Base-by-base conservation (phyloP, 2,113 vertebrate species). In the Eleginops maclovinus region DNA sequence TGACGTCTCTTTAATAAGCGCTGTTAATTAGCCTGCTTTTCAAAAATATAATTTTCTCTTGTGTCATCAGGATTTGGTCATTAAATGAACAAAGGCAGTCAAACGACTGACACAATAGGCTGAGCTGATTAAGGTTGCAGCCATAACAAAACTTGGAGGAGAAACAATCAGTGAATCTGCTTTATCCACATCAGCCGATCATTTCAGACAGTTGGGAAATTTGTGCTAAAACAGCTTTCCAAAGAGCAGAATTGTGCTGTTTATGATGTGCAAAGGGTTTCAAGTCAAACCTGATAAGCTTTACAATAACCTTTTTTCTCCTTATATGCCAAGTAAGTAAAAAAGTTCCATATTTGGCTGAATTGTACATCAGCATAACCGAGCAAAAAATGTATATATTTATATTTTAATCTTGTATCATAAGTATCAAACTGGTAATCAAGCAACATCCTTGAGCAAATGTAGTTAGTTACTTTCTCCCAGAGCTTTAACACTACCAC, bases 21-120 rank as follows among this genome's bases (percentile, higher is more conserved):
- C 53, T 55, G 5, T 81, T 91, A 91, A 92, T 93, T 93, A 92
- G 84, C 72, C 51, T n/a, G 56, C 84, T 89, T 77, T 87, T 88
- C 72, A 83, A 86, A 90, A 90, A 78, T 74, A 64, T 70, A 46
- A 85, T 79, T 83, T 89, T 60, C 81, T 36, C 69, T 89, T 89
- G 80, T 86, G 77, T 75, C 63, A 63, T 75, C 61, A 21, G 82
- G 63, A 83, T 77, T 84, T 77, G 75, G 79, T 80, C 80, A 86
- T 92, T 87, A 90, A 86, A 79, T 16, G 75, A 91, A 87, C 79
- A 83, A 84, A 86, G 43, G 75, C 88, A 79, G 82, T 72, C 70
- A 78, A 85, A 83, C 0, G 24, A 60, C 65, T 84, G 84, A 81
- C 90, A 89, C 67, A 86, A 83, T 67, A 62, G 40, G 67, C 77